Evolutionary conservation across 2,797 vertebrate genomes (phyloP), one percentile per base, ranked within the genome.

Genomic region (Paratrypauchen microcephalus): DNA sequence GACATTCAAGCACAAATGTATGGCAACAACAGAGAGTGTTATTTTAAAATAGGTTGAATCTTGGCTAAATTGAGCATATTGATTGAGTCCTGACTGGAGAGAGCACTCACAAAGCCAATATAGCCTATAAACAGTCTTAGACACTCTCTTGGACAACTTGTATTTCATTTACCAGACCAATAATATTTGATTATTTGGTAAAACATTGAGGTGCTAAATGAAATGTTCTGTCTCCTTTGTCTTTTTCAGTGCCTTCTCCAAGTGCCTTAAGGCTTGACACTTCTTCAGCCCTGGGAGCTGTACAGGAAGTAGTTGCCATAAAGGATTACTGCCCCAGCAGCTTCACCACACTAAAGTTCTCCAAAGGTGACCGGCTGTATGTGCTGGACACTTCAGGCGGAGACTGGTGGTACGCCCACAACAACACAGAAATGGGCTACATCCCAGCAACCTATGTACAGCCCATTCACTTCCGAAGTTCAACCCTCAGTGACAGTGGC

Each of bases 331-430:
- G 94, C 72, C 97, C 98, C 0, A 96, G 92, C 72, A 99, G 95
- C 89, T 99, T 99, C 80, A 98, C 97, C 84, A 98, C 97, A 0
- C 83, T 99, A 45, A 97, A 94, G 83, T 98, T 99, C 91, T 96
- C 94, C 85, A 97, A 96, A 90, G 98, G 97, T 0, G 97, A 99
- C 81, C 96, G 89, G 50, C 95, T 99, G 1, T 98, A 95, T 0
- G 97, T 99, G 72, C 77, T 99, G 89, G 98, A 99, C 91, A 93
- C 96, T 0, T 99, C 97, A 0, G 96, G 97, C 0, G 95, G 96
- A 0, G 97, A 99, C 74, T 99, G 98, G 97, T 99, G 98, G 98
- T 99, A 99, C 0, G 97, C 97, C 0, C 98, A 99, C 93, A 99
- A 99, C 89, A 97, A 96, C 87, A 97, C 90, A 0, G 98, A 98